Base-by-base conservation (phyloP, 2,113 vertebrate genomes). In the Setophaga petechia region DNA sequence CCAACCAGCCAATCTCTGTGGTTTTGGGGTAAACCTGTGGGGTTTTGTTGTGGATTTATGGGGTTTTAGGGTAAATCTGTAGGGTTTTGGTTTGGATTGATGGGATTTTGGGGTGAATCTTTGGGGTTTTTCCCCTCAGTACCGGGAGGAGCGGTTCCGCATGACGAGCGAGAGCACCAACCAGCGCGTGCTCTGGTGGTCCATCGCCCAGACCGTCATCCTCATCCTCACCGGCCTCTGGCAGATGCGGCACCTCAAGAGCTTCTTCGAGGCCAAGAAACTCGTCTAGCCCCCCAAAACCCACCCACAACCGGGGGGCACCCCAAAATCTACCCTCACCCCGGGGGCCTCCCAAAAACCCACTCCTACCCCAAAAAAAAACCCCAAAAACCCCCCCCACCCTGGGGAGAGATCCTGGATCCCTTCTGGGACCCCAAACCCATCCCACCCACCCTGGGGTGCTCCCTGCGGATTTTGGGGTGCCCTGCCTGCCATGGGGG, bases 141-240 rank as follows among this genome's bases (percentile, higher is more conserved):
- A 99, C 91, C 98, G 99, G 0, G 99, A 99, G 95, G 99, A 99
- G 94, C 98, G 99, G 4, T 99, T 99, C 86, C 98, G 99, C 31
- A 98, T 99, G 98, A 99, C 99, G 2, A 99, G 99, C 2, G 99
- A 99, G 96, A 99, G 99, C 97, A 99, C 99, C 51, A 99, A 99
- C 98, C 99, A 99, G 97, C 98, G 99, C 2, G 99, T 99, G 28
- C 98, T 99, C 15, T 99, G 99, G 99, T 99, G 99, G 99, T 99
- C 99, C 90, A 99, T 99, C 8, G 98, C 99, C 19, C 99, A 99
- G 95, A 99, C 99, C 0, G 94, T 99, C 97, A 99, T 99, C 97
- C 99, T 99, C 94, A 98, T 99, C 94, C 94, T 99, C 96, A 99
- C 99, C 0, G 99, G 99, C 51, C 98, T 99, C 94, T 99, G 99